Percentiles rank a stretch among this genome's conserved stretches.
Evolutionary conservation across 2,113 vertebrate genomes (phyloP).

Genomic region (Nerophis ophidion): DNA sequence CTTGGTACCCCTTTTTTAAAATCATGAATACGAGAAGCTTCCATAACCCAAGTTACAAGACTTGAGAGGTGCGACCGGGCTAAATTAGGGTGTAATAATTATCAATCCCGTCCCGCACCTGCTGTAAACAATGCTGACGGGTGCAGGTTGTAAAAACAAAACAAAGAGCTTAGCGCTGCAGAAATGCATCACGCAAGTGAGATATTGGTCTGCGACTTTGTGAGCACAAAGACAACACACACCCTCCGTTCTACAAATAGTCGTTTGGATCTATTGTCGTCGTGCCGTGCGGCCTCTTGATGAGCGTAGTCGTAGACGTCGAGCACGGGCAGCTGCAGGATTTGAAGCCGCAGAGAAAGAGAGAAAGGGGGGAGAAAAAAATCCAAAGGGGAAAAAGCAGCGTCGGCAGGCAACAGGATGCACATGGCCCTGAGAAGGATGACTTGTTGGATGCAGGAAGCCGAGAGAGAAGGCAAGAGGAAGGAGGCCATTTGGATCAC

Average conservation of each 20-base stretch:
- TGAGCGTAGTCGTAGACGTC: not conserved
- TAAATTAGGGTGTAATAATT: too few species aligned
- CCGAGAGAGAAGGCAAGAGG: slow-evolving; percentile 53
- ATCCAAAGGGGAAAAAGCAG: slow-evolving; percentile 47
- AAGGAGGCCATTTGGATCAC: slow-evolving; percentile 50
- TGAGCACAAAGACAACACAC: not conserved
- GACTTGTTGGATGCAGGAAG: slow-evolving; percentile 62
- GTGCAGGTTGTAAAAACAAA: not conserved
- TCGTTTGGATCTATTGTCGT: not conserved
- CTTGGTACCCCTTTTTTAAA: too few species aligned
- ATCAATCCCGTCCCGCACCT: not conserved
- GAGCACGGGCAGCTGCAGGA: slow-evolving; percentile 10
- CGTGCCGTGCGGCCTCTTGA: not conserved
- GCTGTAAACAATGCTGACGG: not conserved
- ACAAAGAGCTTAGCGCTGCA: not conserved
- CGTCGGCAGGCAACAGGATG: slow-evolving; percentile 64
- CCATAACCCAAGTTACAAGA: too few species aligned
- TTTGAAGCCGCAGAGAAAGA: slow-evolving; percentile 11
- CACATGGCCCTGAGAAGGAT: slow-evolving; percentile 65
- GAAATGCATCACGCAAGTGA: slow-evolving; percentile 5
- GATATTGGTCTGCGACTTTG: not conserved
- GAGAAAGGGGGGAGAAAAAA: not conserved
- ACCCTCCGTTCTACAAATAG: not conserved
- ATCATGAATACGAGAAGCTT: too few species aligned
- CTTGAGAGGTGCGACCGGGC: too few species aligned